Percentiles rank a stretch among this genome's conserved stretches.
Conservation (phyloP, 2,113 vertebrate genomes). For the Albula goreensis region DNA sequence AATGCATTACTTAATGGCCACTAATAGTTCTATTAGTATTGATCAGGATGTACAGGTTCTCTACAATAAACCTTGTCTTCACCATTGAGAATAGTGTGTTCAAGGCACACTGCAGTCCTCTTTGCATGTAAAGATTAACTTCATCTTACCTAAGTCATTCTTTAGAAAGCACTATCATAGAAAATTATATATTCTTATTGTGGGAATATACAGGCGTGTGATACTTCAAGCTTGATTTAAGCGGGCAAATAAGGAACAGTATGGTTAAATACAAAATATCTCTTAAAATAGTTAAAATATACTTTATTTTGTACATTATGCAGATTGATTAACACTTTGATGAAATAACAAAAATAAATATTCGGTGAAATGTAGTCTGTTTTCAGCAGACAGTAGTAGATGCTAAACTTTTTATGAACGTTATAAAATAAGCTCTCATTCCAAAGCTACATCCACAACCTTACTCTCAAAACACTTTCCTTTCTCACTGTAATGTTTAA, state of each 20-base stretch:
- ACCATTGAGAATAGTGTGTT: slow-evolving; percentile 50
- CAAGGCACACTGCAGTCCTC: slow-evolving; percentile 58
- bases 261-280: slow-evolving; percentile 38
- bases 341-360: slow-evolving; percentile 24
- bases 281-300: slow-evolving; percentile 21
- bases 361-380: not conserved
- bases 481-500: slow-evolving; percentile 45
- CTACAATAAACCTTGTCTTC: slow-evolving; percentile 44
- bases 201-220: slow-evolving; percentile 14
- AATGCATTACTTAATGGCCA: slow-evolving; percentile 36
- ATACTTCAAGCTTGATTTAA: slow-evolving; percentile 43
- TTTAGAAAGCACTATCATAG: slow-evolving; percentile 52
- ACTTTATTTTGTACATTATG: slow-evolving; percentile 19
- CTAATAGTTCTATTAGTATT: slow-evolving; percentile 27
- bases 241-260: slow-evolving; percentile 45
- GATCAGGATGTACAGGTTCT: slow-evolving; percentile 37
- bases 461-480: slow-evolving; percentile 49
- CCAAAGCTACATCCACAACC: too few species aligned
- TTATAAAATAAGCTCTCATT: not conserved
- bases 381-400: not conserved
- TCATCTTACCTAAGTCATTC: slow-evolving; percentile 41
- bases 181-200: slow-evolving; percentile 41
- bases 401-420: not conserved
- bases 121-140: slow-evolving; percentile 36
- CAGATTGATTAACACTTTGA: slow-evolving; percentile 14